These are phyloP conservation scores for Acrocephalus scirpaceus DNA, from an alignment of 2,797 vertebrate species.

Conservation along the genomic window DNA sequence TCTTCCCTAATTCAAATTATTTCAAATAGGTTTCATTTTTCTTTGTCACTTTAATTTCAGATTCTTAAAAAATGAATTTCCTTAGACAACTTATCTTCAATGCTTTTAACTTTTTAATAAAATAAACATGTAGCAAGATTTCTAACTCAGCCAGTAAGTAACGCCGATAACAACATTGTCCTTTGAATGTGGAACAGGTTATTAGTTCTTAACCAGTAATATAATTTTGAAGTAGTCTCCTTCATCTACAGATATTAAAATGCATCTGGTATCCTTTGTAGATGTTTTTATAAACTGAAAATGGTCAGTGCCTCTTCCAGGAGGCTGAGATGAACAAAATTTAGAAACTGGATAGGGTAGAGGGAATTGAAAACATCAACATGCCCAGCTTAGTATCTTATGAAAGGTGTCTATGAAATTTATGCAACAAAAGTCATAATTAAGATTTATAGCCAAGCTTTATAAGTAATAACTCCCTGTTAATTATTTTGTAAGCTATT, in stretches of 20 bases:
- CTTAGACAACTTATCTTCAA: not conserved
- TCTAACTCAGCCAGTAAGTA: not conserved
- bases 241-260: not conserved
- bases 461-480: not conserved
- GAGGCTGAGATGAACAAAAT: not conserved
- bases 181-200: not conserved
- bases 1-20: not conserved
- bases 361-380: not conserved
- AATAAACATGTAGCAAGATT: not conserved
- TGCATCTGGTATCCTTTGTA: not conserved
- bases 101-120: not conserved
- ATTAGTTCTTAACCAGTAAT: conserved; percentile 9
- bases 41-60: not conserved
- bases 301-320: not conserved
- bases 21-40: conserved; percentile 15
- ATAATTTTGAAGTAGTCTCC: not conserved
- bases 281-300: not conserved
- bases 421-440: not conserved
- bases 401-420: not conserved
- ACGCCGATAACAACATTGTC: not conserved
- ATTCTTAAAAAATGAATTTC: not conserved
- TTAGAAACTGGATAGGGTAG: not conserved
- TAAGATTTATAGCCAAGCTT: not conserved
- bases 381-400: not conserved
- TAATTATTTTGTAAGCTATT: not conserved